Base-by-base conservation (phyloP, 2,113 vertebrate genomes). In the Xiphophorus maculatus region DNA sequence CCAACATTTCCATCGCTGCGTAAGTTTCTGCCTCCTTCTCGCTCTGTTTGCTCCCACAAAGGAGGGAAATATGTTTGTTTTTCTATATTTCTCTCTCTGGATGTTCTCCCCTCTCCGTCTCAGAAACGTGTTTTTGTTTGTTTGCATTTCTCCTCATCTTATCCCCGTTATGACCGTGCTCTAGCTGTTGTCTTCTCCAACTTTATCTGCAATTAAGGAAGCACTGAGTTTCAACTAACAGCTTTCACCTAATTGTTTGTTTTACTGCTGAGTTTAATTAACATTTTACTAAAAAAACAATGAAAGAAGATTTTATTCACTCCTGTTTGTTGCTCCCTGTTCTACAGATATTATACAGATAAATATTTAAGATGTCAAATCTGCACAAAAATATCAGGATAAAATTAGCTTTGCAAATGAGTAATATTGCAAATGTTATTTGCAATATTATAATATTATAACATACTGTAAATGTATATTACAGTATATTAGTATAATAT, bases 1-100 rank as follows among this genome's bases (percentile, higher is more conserved):
- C 97, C 25, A 99, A 97, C 91, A 96, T 99, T 85, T 99, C 98
- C 30, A 96, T 99, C 0, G 91, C 97, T 2, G 95, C 97, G 98
- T 99, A 96, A 99, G 98, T 94, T 62, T 71, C 60, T 15, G 7
- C 66, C 78, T 62, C n/a, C 7, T 27, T 14, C 40, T 42, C 13
- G 14, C 29, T 25, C 48, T 10, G 35, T 76, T 33, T 61, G 32
- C 28, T 48, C 14, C 13, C 65, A 54, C 33, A 22, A 12, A 15
- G 35, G 62, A 66, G 61, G 60, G 27, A 30, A 51, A 76, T 32
- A 15, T 80, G 19, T 13, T 19, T 37, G 35, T 11, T 79, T 22
- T 54, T 17, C 28, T 14, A 75, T 27, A 73, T 54, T n/a, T 65
- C 32, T 25, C 8, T 11, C 9, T 12, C 0, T 13, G 6, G 70